phyloP scores from a whole-genome alignment of 2,888 invertebrate genomes.

The Horisme vitalbata region DNA sequence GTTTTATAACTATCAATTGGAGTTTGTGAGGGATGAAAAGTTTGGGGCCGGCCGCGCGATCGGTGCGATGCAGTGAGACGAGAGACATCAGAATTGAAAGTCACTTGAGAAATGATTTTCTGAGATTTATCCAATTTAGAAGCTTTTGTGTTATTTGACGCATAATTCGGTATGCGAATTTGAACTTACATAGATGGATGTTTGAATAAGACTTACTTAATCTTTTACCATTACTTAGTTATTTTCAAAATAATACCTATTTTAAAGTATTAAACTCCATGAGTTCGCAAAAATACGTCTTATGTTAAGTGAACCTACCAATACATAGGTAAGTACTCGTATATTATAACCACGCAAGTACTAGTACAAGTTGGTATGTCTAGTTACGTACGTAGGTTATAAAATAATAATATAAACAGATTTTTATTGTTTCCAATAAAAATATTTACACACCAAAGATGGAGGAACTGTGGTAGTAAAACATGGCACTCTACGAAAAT shows the following conservation, averaged over 20 bases:
- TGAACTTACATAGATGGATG: too few species aligned
- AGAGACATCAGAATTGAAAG: slow-evolving; percentile 49
- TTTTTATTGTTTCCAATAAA: slow-evolving; percentile 15
- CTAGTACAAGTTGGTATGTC: too few species aligned
- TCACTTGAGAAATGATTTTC: slow-evolving; percentile 55
- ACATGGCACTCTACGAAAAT: slow-evolving; percentile 6
- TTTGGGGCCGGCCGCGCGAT: slow-evolving; percentile 30
- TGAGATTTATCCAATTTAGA: slow-evolving; percentile 25
- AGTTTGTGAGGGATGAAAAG: slow-evolving; percentile 32
- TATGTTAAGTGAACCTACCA: too few species aligned
- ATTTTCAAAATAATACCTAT: too few species aligned
- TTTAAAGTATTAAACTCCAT: too few species aligned
- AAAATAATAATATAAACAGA: background rate
- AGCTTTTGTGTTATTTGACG: background rate
- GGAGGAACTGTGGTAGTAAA: slow-evolving; percentile 3
- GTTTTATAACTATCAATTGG: slow-evolving; percentile 24
- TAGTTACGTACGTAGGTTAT: too few species aligned
- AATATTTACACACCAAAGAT: slow-evolving; percentile 1
- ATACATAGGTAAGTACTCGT: too few species aligned
- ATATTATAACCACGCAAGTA: too few species aligned
- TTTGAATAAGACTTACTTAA: too few species aligned
- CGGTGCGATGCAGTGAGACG: slow-evolving; percentile 36
- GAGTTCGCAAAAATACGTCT: too few species aligned
- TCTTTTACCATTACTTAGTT: too few species aligned
- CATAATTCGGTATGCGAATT: background rate